These are phyloP conservation scores for Cyclophora albipunctata DNA, from an alignment of 2,888 invertebrate species.

Conservation along the genomic window DNA sequence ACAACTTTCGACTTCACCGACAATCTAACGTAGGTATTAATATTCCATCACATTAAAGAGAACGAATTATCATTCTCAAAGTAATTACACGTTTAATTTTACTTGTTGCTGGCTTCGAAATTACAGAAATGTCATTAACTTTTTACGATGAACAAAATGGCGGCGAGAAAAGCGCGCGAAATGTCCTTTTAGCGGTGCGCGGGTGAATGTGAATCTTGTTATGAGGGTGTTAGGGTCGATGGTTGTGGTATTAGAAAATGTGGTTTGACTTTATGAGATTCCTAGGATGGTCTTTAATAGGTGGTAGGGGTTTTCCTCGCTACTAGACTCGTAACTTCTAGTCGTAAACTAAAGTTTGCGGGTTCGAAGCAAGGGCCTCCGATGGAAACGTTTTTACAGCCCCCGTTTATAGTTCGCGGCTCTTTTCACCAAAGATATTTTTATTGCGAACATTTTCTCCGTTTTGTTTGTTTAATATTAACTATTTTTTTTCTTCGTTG, in stretches of 20 bases:
- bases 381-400: conserved; percentile 5
- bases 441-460: background rate
- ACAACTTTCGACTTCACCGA: too few species aligned
- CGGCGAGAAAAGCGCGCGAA: conserved; percentile 41
- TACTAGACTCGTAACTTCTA: conserved; percentile 50
- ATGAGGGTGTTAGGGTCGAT: conserved; percentile 25
- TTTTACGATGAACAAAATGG: conserved; percentile 69
- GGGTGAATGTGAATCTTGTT: conserved; percentile 31
- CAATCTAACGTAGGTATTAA: background rate
- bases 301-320: conserved; percentile 47
- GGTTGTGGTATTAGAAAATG: conserved; percentile 18
- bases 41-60: conserved; percentile 13
- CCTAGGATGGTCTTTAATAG: conserved; percentile 65
- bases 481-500: too few species aligned
- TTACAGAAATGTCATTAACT: conserved; percentile 60
- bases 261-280: conserved; percentile 44
- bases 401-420: background rate
- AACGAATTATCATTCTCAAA: conserved; percentile 29
- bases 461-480: background rate
- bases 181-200: conserved; percentile 16
- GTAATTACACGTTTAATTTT: conserved; percentile 62
- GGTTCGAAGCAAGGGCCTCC: conserved; percentile 24
- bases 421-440: background rate
- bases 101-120: conserved; percentile 63
- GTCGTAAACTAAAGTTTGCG: conserved; percentile 54